phyloP scores from a whole-genome alignment of 2,888 invertebrate genomes.

The Acanthosoma haemorrhoidale region DNA sequence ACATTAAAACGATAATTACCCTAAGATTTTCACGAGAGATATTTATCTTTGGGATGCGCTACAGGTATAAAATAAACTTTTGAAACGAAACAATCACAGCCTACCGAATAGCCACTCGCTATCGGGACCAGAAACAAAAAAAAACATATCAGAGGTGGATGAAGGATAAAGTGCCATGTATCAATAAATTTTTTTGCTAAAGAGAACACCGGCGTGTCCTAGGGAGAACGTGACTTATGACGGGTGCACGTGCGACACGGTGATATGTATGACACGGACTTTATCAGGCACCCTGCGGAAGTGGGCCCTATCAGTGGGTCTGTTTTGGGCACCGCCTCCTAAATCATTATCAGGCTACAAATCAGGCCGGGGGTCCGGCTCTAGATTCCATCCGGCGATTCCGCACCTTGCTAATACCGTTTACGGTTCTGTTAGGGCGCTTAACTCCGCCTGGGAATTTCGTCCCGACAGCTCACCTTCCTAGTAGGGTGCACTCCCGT shows the following conservation, averaged over 20 bases:
- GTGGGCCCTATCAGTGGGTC: neutral
- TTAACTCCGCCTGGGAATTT: neutral
- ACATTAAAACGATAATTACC: no score
- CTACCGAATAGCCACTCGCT: neutral
- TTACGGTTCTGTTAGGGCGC: neutral
- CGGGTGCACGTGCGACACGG: neutral
- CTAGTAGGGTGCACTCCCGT: no score
- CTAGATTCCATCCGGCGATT: neutral
- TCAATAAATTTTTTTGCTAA: neutral
- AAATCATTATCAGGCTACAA: constrained; percentile 4
- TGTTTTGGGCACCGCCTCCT: constrained; percentile 1
- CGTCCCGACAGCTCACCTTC: no score
- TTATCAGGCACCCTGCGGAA: neutral
- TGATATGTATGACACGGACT: neutral
- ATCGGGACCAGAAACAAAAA: neutral
- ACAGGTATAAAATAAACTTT: no score
- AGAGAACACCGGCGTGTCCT: neutral
- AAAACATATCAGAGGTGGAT: neutral
- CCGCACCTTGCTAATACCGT: constrained; percentile 4
- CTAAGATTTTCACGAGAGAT: no score
- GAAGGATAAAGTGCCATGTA: neutral
- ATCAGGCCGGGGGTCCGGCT: no score
- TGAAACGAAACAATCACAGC: no score
- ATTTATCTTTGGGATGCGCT: no score
- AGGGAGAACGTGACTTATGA: neutral